Evolutionary conservation across 2,888 invertebrate genomes (phyloP).

Genomic region (Conchocele bisecta): DNA sequence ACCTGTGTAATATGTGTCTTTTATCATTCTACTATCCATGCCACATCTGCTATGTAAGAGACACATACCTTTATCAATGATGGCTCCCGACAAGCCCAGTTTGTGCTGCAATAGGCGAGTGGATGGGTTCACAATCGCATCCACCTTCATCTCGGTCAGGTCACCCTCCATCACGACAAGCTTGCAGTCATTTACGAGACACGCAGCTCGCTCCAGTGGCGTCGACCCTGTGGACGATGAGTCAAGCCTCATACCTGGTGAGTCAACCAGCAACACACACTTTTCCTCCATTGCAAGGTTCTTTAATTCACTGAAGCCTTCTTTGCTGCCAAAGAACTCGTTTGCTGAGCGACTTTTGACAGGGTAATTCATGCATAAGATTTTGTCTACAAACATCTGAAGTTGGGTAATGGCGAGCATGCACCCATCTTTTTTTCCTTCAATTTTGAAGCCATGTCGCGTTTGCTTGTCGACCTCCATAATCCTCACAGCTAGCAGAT

Average conservation of each 20-base stretch:
- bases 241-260: too few species aligned
- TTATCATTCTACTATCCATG: too few species aligned
- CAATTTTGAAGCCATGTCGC: constrained; percentile 32
- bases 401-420: constrained; percentile 18
- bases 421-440: constrained; percentile 46
- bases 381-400: constrained; percentile 19
- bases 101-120: neutral
- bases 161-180: constrained; percentile 1
- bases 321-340: constrained; percentile 10
- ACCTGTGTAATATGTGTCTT: too few species aligned
- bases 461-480: neutral
- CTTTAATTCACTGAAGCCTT: constrained; percentile 12
- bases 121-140: neutral
- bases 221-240: too few species aligned
- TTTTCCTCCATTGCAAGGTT: constrained; percentile 33
- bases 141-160: neutral
- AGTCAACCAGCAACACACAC: constrained; percentile 24
- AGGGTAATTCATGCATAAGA: constrained; percentile 22
- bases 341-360: too few species aligned
- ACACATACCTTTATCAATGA: constrained; percentile 1
- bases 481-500: constrained; percentile 17
- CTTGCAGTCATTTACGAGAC: neutral
- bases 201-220: neutral
- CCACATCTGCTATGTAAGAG: too few species aligned
- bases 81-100: neutral